Evolutionary conservation across 2,888 invertebrate species (phyloP).

Genomic region (Acleris literana): DNA sequence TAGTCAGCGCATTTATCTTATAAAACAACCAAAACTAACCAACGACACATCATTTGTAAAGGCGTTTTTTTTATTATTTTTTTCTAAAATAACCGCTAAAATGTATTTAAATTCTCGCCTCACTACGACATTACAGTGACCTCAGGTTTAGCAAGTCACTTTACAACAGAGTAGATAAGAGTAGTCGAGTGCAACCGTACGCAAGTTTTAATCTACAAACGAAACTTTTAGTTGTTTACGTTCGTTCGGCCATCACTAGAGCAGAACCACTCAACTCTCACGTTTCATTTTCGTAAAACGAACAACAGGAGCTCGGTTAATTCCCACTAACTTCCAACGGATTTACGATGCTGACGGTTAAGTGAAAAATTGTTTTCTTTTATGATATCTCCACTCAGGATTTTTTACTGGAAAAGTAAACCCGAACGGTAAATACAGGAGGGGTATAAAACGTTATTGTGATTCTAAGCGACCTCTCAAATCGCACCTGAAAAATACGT

Average conservation of each 20-base stretch:
- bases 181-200: too few species aligned
- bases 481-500: too few species aligned
- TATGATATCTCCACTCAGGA: slow-evolving; percentile 56
- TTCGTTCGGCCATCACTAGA: neutral
- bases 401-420: slow-evolving; percentile 12
- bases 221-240: neutral
- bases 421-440: neutral
- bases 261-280: slow-evolving; percentile 11
- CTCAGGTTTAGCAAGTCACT: too few species aligned
- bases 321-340: slow-evolving; percentile 60
- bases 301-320: slow-evolving; percentile 68
- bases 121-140: too few species aligned
- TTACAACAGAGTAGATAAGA: too few species aligned
- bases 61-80: too few species aligned
- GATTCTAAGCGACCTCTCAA: neutral
- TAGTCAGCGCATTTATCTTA: too few species aligned
- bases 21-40: too few species aligned
- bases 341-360: slow-evolving; percentile 64
- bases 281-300: slow-evolving; percentile 36
- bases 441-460: slow-evolving; percentile 10
- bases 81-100: too few species aligned
- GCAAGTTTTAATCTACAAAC: too few species aligned
- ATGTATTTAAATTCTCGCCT: too few species aligned
- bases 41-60: too few species aligned
- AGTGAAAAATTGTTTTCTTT: slow-evolving; percentile 69